Conservation (phyloP, 2,113 vertebrate species). For the Antechinus flavipes region DNA sequence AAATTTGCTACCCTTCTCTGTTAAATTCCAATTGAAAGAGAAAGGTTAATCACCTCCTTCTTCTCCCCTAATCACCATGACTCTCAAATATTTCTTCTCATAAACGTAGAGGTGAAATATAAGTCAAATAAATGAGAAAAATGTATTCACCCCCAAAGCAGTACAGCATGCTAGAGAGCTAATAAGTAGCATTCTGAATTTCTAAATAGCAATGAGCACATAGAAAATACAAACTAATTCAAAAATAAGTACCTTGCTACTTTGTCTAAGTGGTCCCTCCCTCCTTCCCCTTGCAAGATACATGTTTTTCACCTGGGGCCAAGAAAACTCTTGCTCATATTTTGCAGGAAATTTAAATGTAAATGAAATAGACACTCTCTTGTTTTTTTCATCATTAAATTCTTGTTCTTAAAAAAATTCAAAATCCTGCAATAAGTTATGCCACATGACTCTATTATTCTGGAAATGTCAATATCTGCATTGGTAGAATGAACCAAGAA, state of each 20-base stretch:
- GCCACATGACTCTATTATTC: background rate
- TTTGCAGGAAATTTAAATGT: constrained; percentile 47
- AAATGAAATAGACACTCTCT: constrained; percentile 36
- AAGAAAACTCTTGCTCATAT: constrained; percentile 25
- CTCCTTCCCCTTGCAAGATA: background rate
- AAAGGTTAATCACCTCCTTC: constrained; percentile 45
- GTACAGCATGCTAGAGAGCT: background rate
- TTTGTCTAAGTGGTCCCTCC: constrained; percentile 43
- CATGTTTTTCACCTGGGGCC: background rate
- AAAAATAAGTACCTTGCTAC: constrained; percentile 10
- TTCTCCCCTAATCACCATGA: constrained; percentile 37
- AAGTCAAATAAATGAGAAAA: constrained; percentile 40
- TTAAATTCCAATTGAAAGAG: constrained; percentile 59
- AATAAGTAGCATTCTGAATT: constrained; percentile 36
- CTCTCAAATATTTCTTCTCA: constrained; percentile 49
- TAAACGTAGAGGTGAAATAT: constrained; percentile 20
- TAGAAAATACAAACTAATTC: constrained; percentile 39
- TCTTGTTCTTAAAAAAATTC: constrained; percentile 23
- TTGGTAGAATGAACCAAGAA: background rate
- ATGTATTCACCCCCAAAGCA: constrained; percentile 20
- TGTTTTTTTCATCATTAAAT: constrained; percentile 45
- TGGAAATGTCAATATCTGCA: background rate
- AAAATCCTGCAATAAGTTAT: constrained; percentile 33
- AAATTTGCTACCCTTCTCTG: constrained; percentile 38
- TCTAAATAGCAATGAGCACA: constrained; percentile 6